Evolutionary conservation across 2,888 invertebrate genomes (phyloP), one percentile per base, ranked within the genome.

Genomic region (Diachrysia chrysitis): DNA sequence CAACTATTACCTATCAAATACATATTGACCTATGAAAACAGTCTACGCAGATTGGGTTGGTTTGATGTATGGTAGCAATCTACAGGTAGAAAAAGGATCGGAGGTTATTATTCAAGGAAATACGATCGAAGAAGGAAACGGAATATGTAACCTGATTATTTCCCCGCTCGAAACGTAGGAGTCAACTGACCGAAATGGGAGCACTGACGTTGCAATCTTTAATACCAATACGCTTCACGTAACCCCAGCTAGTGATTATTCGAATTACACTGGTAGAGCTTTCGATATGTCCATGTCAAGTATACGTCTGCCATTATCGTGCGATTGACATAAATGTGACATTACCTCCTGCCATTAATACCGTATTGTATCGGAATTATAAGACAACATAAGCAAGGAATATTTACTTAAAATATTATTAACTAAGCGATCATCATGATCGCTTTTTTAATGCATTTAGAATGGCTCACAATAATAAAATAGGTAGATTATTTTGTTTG

Each of bases 151-250:
- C 48, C 42, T 57, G 23, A 25, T 67, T 46, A 57, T 65, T 72
- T 66, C 25, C 6, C 48, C 23, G 56, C 17, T 55, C 48, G 58
- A 66, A 19, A 60, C 56, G 17, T 32, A 62, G 23, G 35, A 58
- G 64, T 66, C 64, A 69, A 61, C 53, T 69, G 64, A 69, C 48
- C 46, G 53, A 74, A 77, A 68, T 66, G 48, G 62, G 63, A 53
- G 35, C 74, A 65, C 55, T 62, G 69, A 73, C 55, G 35, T 64
- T 73, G 73, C 67, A 66, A 72, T 76, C 58, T 66, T 67, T 62
- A 69, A 67, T 61, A 67, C 35, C 56, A 60, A 69, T 66, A 67
- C 42, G 25, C 46, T 73, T 60, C 65, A 65, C 51, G 63, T 63
- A 60, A 65, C 42, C 32, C 19, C 21, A 51, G 19, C 29, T 19